A percentile compares a stretch with the other conserved stretches of the same genome.
These are phyloP conservation scores for Geococcyx californianus DNA, from an alignment of 2,113 vertebrate genomes.

Conservation along the genomic window DNA sequence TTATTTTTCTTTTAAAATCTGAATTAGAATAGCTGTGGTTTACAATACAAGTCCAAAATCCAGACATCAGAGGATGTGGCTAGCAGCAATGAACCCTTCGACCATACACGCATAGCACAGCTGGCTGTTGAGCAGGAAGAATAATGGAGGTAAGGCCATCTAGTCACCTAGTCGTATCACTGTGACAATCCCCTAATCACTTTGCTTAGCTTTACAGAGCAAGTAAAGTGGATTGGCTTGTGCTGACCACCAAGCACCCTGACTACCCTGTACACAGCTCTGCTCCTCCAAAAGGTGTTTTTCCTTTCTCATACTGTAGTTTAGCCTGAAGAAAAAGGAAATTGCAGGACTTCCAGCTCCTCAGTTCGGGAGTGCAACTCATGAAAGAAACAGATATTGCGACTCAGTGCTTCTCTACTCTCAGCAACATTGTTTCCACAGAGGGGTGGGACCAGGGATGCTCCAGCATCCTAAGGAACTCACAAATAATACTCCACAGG, in stretches of 20 bases:
- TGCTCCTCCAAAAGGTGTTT: background rate
- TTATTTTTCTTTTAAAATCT: background rate
- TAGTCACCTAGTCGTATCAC: background rate
- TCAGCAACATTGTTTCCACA: background rate
- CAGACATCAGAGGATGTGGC: constrained; percentile 48
- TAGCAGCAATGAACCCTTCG: background rate
- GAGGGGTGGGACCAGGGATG: background rate
- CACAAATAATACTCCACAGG: background rate
- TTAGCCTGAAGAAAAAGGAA: background rate
- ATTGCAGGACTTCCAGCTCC: background rate
- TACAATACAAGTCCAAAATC: background rate
- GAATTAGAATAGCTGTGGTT: constrained; percentile 55
- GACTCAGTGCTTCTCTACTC: background rate
- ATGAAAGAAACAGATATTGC: background rate
- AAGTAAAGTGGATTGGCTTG: background rate
- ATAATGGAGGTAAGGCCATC: background rate
- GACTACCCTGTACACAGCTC: background rate
- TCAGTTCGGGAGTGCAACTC: background rate
- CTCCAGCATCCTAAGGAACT: background rate
- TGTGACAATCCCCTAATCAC: accelerated
- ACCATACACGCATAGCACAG: background rate
- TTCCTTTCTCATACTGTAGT: background rate
- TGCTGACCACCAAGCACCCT: background rate
- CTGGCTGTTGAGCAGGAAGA: constrained; percentile 8
- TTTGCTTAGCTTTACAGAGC: background rate